These are phyloP conservation scores for Pempheris klunzingeri DNA, from an alignment of 2,797 vertebrate species.

Conservation along the genomic window DNA sequence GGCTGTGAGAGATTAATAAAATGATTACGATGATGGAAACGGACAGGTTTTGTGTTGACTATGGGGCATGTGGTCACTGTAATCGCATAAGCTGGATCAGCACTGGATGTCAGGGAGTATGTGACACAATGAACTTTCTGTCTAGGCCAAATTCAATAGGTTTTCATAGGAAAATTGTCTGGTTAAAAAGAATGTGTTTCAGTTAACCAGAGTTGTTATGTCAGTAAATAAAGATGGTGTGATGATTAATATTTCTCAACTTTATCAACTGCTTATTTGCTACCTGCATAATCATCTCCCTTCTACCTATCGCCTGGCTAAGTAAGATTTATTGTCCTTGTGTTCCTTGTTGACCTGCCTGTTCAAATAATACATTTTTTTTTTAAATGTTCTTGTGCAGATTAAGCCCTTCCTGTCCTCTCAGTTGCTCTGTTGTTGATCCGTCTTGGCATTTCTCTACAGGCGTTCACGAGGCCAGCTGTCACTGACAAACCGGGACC, in stretches of 20 bases:
- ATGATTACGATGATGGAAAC: slow-evolving; percentile 66
- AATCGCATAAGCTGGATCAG: slow-evolving; percentile 9
- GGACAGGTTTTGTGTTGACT: slow-evolving; percentile 43
- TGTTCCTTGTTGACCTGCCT: slow-evolving; percentile 3
- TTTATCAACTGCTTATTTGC: not conserved
- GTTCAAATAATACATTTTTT: slow-evolving; percentile 10
- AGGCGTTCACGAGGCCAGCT: slow-evolving; percentile 76
- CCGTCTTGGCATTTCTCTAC: slow-evolving; percentile 71
- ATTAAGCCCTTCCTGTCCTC: slow-evolving; percentile 56
- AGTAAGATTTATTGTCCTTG: not conserved
- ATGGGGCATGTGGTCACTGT: not conserved
- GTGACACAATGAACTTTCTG: not conserved
- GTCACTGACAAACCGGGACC: slow-evolving; percentile 69
- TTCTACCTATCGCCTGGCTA: not conserved
- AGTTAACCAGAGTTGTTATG: not conserved
- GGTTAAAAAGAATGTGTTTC: not conserved
- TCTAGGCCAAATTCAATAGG: slow-evolving; percentile 1
- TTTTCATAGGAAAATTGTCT: not conserved
- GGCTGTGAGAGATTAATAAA: slow-evolving; percentile 59
- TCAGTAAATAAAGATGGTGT: not conserved
- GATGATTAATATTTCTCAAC: not conserved
- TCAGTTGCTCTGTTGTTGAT: slow-evolving; percentile 66
- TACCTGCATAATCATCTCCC: not conserved
- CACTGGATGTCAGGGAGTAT: not conserved
- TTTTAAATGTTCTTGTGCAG: slow-evolving; percentile 34